These are phyloP conservation scores for Chionis minor DNA, from an alignment of 2,113 vertebrate genomes.

Conservation along the genomic window DNA sequence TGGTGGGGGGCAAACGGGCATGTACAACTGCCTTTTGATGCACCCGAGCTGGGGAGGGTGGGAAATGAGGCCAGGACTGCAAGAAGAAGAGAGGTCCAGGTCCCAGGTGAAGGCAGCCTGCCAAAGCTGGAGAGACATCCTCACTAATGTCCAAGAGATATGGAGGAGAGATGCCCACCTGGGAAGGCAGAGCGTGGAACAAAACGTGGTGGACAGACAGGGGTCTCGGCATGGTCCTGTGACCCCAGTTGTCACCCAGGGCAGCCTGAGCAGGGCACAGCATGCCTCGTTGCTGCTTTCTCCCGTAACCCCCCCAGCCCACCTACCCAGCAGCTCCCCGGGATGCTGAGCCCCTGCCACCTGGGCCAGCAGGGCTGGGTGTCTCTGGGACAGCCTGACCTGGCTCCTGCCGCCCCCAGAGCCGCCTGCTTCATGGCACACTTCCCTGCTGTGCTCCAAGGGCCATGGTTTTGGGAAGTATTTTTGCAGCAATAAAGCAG, in stretches of 20 bases:
- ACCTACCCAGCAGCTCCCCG: neutral
- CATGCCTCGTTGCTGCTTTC: fast-evolving
- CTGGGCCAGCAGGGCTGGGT: neutral
- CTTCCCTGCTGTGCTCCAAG: neutral
- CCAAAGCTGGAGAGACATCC: neutral
- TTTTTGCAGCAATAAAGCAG: conserved; percentile 34
- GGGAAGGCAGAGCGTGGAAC: neutral
- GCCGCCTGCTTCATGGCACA: fast-evolving
- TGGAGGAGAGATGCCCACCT: neutral
- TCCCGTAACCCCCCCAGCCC: fast-evolving
- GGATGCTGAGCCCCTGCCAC: neutral
- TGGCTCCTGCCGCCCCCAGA: fast-evolving
- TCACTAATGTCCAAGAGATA: fast-evolving
- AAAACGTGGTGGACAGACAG: neutral
- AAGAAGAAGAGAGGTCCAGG: neutral
- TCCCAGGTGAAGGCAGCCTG: neutral
- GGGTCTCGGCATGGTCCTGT: neutral
- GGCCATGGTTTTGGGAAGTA: neutral
- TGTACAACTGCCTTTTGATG: neutral
- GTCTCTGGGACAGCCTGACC: neutral
- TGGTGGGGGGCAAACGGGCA: neutral
- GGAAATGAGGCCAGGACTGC: neutral
- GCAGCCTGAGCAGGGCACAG: neutral
- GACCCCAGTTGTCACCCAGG: fast-evolving
- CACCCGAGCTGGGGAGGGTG: fast-evolving